These are phyloP conservation scores for Carlito syrichta DNA, from an alignment of 2,113 vertebrate genomes.

Conservation along the genomic window DNA sequence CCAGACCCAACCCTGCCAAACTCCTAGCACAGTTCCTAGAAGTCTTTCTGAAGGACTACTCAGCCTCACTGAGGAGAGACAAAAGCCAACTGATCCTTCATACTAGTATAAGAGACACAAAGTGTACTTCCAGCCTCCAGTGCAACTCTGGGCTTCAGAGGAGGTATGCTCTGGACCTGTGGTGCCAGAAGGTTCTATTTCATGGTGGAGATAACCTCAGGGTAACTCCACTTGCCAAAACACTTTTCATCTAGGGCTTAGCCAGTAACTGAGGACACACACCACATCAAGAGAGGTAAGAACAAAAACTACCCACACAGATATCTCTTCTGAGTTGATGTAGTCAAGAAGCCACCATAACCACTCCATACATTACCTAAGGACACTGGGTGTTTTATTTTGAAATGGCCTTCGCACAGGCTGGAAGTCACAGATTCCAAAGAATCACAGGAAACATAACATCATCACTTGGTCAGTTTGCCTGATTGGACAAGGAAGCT, in stretches of 20 bases:
- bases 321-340: background rate
- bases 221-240: background rate
- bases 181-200: background rate
- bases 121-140: background rate
- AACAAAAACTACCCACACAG: fast-evolving
- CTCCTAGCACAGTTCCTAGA: background rate
- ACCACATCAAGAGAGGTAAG: background rate
- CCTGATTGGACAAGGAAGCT: no score
- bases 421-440: background rate
- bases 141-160: background rate
- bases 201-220: background rate
- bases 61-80: background rate
- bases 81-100: background rate
- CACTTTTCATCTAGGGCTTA: background rate
- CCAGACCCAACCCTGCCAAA: background rate
- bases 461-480: background rate
- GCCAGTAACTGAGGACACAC: background rate
- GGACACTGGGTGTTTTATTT: background rate
- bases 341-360: background rate
- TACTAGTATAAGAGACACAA: background rate
- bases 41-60: fast-evolving
- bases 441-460: background rate
- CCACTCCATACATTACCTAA: background rate
- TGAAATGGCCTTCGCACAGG: background rate
- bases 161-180: no score